Percentiles rank a stretch among this genome's conserved stretches.
phyloP scores from a whole-genome alignment of 2,113 vertebrate genomes.

The Zootoca vivipara region DNA sequence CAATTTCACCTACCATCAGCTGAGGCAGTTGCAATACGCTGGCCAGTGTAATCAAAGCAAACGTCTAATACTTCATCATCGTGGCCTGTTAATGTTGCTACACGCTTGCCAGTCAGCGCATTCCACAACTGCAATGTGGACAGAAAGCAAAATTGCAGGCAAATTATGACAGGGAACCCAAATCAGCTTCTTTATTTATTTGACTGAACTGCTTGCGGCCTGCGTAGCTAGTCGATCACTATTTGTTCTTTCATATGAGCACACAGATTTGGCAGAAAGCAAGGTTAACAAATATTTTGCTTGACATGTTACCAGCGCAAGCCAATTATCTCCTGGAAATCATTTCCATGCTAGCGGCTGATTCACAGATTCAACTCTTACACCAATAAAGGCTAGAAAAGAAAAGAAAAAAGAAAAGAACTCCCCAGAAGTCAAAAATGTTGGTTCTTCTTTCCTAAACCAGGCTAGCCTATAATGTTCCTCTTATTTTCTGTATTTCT shows the following conservation, averaged over 20 bases:
- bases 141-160: background rate
- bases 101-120: constrained; percentile 77
- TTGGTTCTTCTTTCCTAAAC: background rate
- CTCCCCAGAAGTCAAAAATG: background rate
- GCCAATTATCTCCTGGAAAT: background rate
- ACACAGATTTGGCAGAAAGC: background rate
- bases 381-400: no score
- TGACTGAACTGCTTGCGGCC: background rate
- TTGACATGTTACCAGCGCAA: background rate
- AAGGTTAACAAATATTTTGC: background rate
- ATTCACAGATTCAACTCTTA: background rate
- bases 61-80: constrained; percentile 90
- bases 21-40: constrained; percentile 89
- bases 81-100: constrained; percentile 86
- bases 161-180: background rate
- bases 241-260: background rate
- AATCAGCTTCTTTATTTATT: background rate
- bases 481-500: no score
- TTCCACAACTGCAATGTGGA: constrained; percentile 85
- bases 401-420: no score
- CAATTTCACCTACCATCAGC: constrained; percentile 83
- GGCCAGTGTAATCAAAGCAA: constrained; percentile 91
- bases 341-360: background rate
- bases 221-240: accelerated
- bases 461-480: background rate